Conservation (phyloP, 1,140 invertebrate species). For the Homalodisca vitripennis region DNA sequence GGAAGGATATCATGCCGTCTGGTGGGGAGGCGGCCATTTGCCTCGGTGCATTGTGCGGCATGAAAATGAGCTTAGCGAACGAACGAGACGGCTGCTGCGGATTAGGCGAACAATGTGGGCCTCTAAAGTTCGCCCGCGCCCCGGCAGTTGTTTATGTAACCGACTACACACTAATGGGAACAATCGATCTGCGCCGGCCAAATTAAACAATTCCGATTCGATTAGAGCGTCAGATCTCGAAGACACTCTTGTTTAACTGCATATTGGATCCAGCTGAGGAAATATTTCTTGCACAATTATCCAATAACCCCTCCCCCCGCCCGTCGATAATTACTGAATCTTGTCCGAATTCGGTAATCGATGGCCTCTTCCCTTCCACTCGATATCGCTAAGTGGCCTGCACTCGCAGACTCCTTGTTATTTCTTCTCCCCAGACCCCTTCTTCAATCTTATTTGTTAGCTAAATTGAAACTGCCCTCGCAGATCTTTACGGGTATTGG, state of each 20-base stretch:
- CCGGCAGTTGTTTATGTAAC: not conserved
- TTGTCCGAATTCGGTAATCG: constrained; percentile 7
- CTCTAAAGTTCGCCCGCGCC: not conserved
- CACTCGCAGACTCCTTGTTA: not conserved
- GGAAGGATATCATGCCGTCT: no score
- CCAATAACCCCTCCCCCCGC: not conserved
- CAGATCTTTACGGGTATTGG: not conserved
- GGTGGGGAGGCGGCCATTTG: no score
- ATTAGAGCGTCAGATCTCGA: no score
- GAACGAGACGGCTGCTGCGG: not conserved
- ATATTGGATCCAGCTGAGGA: no score
- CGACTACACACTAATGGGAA: not conserved
- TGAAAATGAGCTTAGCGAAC: not conserved
- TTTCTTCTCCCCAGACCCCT: not conserved
- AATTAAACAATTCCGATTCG: no score
- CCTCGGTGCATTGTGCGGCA: no score
- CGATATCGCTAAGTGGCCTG: constrained; percentile 7
- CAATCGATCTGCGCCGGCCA: not conserved
- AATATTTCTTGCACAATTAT: not conserved
- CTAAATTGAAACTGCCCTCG: not conserved
- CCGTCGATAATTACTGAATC: not conserved
- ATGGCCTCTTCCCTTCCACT: constrained; percentile 8
- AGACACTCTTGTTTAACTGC: not conserved
- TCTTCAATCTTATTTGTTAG: not conserved
- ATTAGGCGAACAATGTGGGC: not conserved